A percentile compares a stretch with the other conserved stretches of the same genome.
Conservation (phyloP, 2,797 vertebrate genomes). For the Poecile montanus region DNA sequence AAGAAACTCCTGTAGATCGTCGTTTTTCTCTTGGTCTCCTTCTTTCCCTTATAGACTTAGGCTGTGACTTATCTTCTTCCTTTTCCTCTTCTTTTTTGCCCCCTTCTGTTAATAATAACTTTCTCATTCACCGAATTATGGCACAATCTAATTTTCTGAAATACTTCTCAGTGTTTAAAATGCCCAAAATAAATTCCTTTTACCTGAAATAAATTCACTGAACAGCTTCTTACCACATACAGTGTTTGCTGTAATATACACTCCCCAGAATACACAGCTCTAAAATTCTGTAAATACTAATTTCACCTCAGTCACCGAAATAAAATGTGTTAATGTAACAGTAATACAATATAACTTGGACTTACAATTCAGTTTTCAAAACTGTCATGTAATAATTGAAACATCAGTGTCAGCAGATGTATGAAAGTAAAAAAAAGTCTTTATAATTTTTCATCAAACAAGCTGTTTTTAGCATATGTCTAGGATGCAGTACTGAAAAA, state of each 20-base stretch:
- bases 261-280: neutral
- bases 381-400: neutral
- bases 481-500: neutral
- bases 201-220: neutral
- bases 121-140: slow-evolving; percentile 15
- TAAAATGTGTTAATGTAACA: neutral
- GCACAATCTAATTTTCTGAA: neutral
- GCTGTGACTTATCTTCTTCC: slow-evolving; percentile 95
- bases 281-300: neutral
- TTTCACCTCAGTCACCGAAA: neutral
- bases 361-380: neutral
- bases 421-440: neutral
- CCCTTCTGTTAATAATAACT: slow-evolving; percentile 79
- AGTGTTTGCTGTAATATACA: neutral
- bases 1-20: slow-evolving; percentile 94
- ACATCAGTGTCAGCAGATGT: neutral
- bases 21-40: slow-evolving; percentile 96
- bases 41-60: slow-evolving; percentile 95
- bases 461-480: neutral
- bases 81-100: slow-evolving; percentile 94
- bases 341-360: neutral
- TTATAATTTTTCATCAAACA: neutral
- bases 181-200: neutral
- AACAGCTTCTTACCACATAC: neutral
- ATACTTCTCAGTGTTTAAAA: neutral